These are phyloP conservation scores for Salvator merianae DNA, from an alignment of 2,113 vertebrate genomes.

Conservation along the genomic window DNA sequence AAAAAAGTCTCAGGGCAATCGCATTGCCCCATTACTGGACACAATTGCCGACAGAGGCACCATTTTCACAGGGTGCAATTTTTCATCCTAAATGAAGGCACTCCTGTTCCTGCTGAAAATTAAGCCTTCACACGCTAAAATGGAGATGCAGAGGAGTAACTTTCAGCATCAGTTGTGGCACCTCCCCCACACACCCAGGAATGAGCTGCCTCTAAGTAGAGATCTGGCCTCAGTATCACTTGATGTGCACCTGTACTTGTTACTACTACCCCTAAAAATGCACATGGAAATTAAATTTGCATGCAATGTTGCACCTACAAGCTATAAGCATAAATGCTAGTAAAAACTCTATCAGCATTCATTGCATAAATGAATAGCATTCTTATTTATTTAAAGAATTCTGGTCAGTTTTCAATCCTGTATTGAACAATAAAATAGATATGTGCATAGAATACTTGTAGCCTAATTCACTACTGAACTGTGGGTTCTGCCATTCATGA, in stretches of 20 bases:
- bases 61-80: no score
- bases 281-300: no score
- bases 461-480: slow-evolving; percentile 24
- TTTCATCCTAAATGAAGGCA: no score
- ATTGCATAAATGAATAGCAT: neutral
- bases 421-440: neutral
- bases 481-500: slow-evolving; percentile 24
- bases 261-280: no score
- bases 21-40: no score
- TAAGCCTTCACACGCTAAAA: no score
- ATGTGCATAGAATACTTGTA: neutral
- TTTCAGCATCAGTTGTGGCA: no score
- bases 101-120: no score
- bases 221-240: neutral
- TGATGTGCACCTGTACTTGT: neutral
- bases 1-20: no score
- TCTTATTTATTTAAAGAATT: neutral
- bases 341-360: neutral
- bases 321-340: neutral
- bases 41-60: no score
- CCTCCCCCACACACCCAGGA: no score
- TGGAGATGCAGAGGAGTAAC: no score
- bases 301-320: neutral
- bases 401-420: slow-evolving; percentile 12
- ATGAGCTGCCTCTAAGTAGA: neutral